Base-by-base conservation (phyloP, 2,797 vertebrate genomes). In the Eulemur mongoz region DNA sequence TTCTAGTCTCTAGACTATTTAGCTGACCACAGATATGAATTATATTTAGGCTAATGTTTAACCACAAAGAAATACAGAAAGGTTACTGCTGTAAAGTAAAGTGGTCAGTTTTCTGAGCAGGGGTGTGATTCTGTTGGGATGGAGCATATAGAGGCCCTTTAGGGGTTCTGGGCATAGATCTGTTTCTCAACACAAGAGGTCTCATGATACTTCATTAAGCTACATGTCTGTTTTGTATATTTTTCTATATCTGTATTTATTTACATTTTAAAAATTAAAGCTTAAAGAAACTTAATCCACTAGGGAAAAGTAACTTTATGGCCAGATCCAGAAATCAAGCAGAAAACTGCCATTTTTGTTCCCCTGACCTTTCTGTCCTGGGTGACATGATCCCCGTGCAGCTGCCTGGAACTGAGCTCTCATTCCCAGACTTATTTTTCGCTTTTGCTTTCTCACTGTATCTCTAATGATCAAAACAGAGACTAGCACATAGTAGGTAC, bases 1-100 rank as follows among this genome's bases (percentile, higher is more conserved):
- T 25, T 69, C 18, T 92, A 52, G 11, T 70, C 63, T 45, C 9
- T 45, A 52, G 48, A 90, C 32, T 67, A 87, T 27, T 52, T 76
- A 80, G 7, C 20, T 30, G 38, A 75, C 85, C 59, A 63, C 17
- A 65, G n/a, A 65, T 65, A 18, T 65, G 32, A 65, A n/a, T n/a
- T 65, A 30, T 61, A 87, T 27, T 52, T 81, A 80, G 9, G 30
- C 22, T 20, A 82, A 85, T 65, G 57, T n/a, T 65, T n/a, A 81
- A 69, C 27, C 63, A 27, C 78, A 76, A 89, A 87, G 45, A 93
- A 80, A 54, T 69, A 6, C n/a, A 54, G 90, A 89, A 43, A 84
- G 0, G 8, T 81, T 32, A n/a, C 27, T 45, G 38, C 6, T 82
- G 7, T 61, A 32, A 50, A 80, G 18, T 67, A 45, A 83, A 85